Conservation (phyloP, 2,797 vertebrate genomes). For the Sylvilagus floridanus region DNA sequence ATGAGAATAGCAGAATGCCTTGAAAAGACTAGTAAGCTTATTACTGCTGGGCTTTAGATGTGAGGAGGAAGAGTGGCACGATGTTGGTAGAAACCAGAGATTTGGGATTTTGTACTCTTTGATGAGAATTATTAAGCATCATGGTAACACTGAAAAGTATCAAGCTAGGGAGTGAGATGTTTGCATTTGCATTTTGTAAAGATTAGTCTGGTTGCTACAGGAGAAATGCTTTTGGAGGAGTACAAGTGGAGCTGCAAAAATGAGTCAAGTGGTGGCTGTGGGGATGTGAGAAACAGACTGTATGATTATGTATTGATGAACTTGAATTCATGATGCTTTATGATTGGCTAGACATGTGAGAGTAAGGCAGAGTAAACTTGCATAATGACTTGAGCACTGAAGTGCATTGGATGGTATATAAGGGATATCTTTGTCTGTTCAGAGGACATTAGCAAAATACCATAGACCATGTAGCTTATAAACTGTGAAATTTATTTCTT, state of each 20-base stretch:
- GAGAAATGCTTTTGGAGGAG: neutral
- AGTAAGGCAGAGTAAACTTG: neutral
- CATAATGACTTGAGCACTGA: neutral
- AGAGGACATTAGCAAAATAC: neutral
- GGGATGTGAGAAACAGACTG: neutral
- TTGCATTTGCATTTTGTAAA: constrained; percentile 48
- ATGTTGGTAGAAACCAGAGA: neutral
- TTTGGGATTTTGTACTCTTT: constrained; percentile 2
- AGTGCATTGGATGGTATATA: neutral
- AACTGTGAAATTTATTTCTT: neutral
- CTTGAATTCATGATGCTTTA: constrained; percentile 19
- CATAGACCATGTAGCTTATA: neutral
- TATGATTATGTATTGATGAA: constrained; percentile 10
- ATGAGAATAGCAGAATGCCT: neutral
- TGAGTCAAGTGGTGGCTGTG: neutral
- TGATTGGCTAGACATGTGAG: neutral
- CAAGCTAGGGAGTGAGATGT: neutral
- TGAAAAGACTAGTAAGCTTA: constrained; percentile 22
- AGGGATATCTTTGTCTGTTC: neutral
- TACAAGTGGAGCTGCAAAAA: neutral
- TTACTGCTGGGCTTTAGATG: neutral
- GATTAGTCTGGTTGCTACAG: neutral
- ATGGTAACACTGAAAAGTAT: neutral
- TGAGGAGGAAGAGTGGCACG: neutral
- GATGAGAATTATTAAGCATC: constrained; percentile 2